phyloP scores from a whole-genome alignment of 2,888 invertebrate species.

The Cerastoderma edule region DNA sequence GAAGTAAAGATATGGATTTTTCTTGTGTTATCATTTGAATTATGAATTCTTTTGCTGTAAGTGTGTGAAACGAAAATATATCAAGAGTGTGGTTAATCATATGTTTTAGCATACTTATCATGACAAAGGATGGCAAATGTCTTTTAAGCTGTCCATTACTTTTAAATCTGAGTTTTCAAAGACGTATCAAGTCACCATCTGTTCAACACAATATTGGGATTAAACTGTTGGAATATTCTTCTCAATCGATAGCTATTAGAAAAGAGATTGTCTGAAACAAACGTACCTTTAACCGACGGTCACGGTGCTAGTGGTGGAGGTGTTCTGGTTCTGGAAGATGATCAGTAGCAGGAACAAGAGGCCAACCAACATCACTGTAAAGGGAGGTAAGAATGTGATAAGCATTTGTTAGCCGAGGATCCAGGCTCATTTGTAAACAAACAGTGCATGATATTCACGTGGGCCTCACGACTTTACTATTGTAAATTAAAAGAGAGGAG shows the following conservation, averaged over 20 bases:
- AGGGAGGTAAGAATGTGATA: too few species aligned
- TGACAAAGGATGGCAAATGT: neutral
- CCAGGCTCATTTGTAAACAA: too few species aligned
- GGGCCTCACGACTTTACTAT: neutral
- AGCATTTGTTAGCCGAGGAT: too few species aligned
- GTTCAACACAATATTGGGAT: neutral
- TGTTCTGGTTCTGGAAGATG: neutral
- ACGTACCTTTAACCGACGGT: slow-evolving; percentile 1
- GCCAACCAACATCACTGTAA: slow-evolving; percentile 1
- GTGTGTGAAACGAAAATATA: too few species aligned
- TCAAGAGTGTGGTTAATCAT: too few species aligned
- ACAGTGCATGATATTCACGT: neutral
- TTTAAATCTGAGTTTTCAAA: too few species aligned
- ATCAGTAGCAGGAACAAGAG: neutral
- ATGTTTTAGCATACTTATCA: neutral
- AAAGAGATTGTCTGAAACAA: neutral
- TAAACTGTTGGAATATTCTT: neutral
- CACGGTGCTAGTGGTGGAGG: neutral
- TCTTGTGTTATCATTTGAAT: too few species aligned
- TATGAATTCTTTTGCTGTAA: too few species aligned
- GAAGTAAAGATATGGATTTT: too few species aligned
- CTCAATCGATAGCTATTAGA: neutral
- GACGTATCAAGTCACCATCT: too few species aligned
- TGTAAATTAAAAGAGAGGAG: neutral
- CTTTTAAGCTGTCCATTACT: too few species aligned